Percentiles rank a stretch among this genome's conserved stretches.
These are phyloP conservation scores for Odocoileus virginianus DNA, from an alignment of 2,113 vertebrate species.

Conservation along the genomic window DNA sequence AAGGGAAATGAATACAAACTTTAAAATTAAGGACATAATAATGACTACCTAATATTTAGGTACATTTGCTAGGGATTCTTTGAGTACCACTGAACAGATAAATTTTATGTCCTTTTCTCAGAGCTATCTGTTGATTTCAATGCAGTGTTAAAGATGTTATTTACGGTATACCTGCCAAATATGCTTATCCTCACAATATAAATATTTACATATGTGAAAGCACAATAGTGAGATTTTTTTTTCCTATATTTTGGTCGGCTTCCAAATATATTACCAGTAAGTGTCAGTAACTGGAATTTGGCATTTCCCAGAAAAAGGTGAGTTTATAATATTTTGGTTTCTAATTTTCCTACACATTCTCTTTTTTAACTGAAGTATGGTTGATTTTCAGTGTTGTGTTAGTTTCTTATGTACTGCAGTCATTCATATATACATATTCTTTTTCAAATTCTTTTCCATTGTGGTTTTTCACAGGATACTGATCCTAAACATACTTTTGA, in stretches of 20 bases:
- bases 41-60: neutral
- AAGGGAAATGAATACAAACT: neutral
- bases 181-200: neutral
- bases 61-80: neutral
- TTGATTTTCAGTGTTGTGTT: neutral
- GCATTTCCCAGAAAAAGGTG: slow-evolving; percentile 18
- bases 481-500: neutral
- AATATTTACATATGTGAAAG: slow-evolving; percentile 9
- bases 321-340: slow-evolving; percentile 24
- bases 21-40: neutral
- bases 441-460: neutral
- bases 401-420: neutral
- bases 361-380: neutral
- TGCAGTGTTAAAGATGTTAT: neutral
- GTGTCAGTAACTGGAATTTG: slow-evolving; percentile 4
- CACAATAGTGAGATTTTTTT: neutral
- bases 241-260: neutral
- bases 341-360: neutral
- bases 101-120: neutral
- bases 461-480: neutral
- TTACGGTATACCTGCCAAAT: neutral
- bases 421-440: neutral
- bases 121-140: neutral
- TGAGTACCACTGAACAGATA: neutral
- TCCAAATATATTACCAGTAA: neutral